These are phyloP conservation scores for Stigmatopora nigra DNA, from an alignment of 2,113 vertebrate genomes.

Conservation along the genomic window DNA sequence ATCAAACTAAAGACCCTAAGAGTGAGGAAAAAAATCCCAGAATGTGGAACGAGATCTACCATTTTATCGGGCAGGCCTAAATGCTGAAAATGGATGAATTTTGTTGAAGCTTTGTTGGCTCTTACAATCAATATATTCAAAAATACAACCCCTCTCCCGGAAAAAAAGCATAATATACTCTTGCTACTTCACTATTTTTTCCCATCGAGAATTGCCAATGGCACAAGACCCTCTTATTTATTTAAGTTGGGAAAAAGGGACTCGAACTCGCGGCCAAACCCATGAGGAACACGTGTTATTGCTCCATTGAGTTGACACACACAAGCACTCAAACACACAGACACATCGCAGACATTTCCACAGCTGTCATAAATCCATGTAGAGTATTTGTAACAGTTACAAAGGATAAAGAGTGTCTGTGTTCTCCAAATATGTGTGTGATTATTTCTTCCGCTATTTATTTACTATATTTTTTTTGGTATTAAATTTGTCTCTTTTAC, in stretches of 20 bases:
- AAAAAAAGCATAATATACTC: background rate
- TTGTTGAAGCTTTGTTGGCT: too few relatives aligned
- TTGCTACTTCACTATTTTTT: background rate
- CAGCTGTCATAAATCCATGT: conserved; percentile 45
- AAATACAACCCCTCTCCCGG: background rate
- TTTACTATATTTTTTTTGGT: conserved; percentile 30
- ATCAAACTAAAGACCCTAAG: background rate
- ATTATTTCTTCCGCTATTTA: conserved; percentile 1
- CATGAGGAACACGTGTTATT: conserved; percentile 39
- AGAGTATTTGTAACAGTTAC: conserved; percentile 21
- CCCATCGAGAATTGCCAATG: background rate
- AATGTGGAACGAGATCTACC: too few relatives aligned
- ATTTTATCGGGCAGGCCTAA: too few relatives aligned
- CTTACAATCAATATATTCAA: too few relatives aligned
- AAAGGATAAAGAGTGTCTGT: conserved; percentile 29
- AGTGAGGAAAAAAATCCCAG: background rate
- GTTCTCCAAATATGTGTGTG: conserved; percentile 18
- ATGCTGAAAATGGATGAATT: background rate
- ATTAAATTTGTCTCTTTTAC: conserved; percentile 60
- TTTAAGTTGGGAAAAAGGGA: conserved; percentile 51
- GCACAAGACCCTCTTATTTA: conserved; percentile 35
- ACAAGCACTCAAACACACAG: background rate
- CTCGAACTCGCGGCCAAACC: conserved; percentile 36
- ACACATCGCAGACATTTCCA: conserved; percentile 58
- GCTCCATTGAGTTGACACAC: conserved; percentile 36